Evolutionary conservation across 2,113 vertebrate genomes (phyloP).

Genomic region (Atlantisia rogersi): DNA sequence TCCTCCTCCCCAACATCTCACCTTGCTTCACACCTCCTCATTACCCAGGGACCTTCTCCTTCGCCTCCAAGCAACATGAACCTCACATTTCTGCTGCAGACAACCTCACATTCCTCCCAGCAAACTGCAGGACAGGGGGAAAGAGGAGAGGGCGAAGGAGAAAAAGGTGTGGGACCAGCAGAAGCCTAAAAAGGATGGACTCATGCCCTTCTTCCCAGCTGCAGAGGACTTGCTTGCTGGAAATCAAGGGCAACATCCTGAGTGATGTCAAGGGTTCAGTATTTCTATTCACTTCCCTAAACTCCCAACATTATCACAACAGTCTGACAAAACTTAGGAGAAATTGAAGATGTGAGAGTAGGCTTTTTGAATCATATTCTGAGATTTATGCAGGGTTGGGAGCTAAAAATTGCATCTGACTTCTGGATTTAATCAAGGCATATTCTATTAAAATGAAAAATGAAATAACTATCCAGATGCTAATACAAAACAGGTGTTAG

Average conservation of each 20-base stretch:
- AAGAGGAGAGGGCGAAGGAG: neutral
- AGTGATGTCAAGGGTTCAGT: neutral
- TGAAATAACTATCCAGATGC: neutral
- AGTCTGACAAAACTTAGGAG: neutral
- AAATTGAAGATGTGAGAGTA: neutral
- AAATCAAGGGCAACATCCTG: neutral
- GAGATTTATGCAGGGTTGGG: neutral
- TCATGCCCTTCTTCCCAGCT: neutral
- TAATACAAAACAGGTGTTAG: conserved; percentile 54
- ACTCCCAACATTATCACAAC: neutral
- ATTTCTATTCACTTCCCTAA: neutral
- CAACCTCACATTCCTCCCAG: accelerated
- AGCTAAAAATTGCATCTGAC: conserved; percentile 5
- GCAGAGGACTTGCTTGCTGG: neutral
- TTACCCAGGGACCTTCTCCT: neutral
- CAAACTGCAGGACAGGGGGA: neutral
- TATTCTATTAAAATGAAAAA: conserved; percentile 37
- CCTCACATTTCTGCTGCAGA: accelerated
- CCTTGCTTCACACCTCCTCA: accelerated
- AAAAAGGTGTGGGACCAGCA: neutral
- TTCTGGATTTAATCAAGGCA: conserved; percentile 44
- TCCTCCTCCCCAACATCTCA: neutral
- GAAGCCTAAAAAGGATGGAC: neutral
- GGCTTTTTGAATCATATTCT: neutral
- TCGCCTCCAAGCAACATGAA: neutral